Evolutionary conservation across 2,113 vertebrate species (phyloP), one percentile per base, ranked within the genome.

Genomic region (Halcyon senegalensis): DNA sequence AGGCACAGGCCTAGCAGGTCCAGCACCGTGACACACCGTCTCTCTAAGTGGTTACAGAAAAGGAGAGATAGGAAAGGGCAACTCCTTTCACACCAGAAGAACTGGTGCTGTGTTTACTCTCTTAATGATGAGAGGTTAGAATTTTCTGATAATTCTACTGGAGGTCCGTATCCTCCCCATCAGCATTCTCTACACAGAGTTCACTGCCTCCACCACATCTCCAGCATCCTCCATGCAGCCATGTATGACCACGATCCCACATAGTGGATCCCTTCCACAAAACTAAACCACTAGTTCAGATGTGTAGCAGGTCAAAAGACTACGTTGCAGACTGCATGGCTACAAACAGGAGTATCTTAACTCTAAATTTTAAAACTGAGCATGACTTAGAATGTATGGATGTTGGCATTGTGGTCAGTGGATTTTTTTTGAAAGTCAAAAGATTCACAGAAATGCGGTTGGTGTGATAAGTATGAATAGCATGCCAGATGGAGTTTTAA

Each of bases 281-380:
- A 68, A 66, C 2, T 0, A 2, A 46, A 46, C 10, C 0, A 0
- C 33, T 44, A 5, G 10, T 25, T 44, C 0, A 0, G 33, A 46
- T 28, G 31, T 0, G 2, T 1, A 67, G 33, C 41, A 53, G 21
- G 14, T 56, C 33, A 51, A 55, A 24, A 70, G 11, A 13, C 14
- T 31, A 11, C 0, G 1, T 2, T 92, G n/a, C 43, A 70, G 37
- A 51, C 19, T 25, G 7, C 64, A 53, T 56, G 3, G 2, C 39
- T 64, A 76, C 18, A n/a, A 50, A 68, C 0, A 79, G 23, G 16
- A 55, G 7, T 20, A 53, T 14, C 41, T 68, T 41, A 79, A 70
- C n/a, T 41, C 9, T 5, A 27, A 72, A 39, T 64, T 68, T 39
- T 10, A 69, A 64, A 79, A n/a, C 20, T 31, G 43, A 85, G n/a